Evolutionary conservation across 2,888 invertebrate genomes (phyloP).

Genomic region (Acanthopleura granulata): DNA sequence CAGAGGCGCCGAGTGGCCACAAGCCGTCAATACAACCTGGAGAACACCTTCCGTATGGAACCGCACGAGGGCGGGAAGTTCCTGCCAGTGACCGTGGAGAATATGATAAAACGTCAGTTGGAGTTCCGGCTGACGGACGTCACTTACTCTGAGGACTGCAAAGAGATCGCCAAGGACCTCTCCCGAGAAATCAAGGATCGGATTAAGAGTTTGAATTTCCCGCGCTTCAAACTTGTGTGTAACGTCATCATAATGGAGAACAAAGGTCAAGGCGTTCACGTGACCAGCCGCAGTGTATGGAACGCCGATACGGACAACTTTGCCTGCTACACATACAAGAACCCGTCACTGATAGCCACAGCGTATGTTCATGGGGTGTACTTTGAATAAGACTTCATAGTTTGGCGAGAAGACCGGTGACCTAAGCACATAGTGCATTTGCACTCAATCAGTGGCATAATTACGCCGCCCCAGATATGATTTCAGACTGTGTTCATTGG

Average conservation of each 20-base stretch:
- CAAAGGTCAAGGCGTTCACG: constrained; percentile 50
- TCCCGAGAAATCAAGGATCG: constrained; percentile 57
- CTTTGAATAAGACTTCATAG: constrained; percentile 38
- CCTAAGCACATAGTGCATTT: no score
- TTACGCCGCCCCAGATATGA: no score
- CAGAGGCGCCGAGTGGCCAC: not conserved
- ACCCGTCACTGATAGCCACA: constrained; percentile 53
- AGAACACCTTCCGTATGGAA: constrained; percentile 56
- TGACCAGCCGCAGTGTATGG: constrained; percentile 58
- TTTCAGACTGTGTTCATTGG: no score
- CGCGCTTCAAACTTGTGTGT: constrained; percentile 59
- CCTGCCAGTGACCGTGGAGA: constrained; percentile 43
- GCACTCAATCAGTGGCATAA: no score
- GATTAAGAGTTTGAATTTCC: constrained; percentile 56
- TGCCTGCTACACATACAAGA: constrained; percentile 51
- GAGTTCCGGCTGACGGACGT: constrained; percentile 56
- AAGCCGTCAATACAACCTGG: not conserved
- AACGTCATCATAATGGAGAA: constrained; percentile 59
- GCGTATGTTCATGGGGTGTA: constrained; percentile 60
- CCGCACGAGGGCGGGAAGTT: constrained; percentile 53
- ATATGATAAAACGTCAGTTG: constrained; percentile 48
- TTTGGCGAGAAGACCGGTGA: no score
- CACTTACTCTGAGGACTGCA: constrained; percentile 51
- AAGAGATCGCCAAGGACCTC: constrained; percentile 51
- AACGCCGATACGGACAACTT: constrained; percentile 58